These are phyloP conservation scores for Drosophila rubida DNA, from an alignment of 2,888 invertebrate genomes.

Conservation along the genomic window DNA sequence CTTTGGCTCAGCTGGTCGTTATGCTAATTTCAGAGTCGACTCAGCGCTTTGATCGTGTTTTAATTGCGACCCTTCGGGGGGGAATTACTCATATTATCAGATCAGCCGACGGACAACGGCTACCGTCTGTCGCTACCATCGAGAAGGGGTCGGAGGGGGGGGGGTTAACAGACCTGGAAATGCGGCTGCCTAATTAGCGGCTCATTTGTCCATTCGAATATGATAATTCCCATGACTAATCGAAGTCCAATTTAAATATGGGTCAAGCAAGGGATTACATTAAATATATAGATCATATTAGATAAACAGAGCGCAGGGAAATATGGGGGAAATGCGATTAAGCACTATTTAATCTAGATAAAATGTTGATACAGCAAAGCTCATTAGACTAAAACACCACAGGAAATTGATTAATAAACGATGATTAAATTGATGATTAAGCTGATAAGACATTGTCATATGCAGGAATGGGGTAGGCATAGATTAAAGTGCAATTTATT, in stretches of 20 bases:
- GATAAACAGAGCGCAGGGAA: slow-evolving; percentile 2
- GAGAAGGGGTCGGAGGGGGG: no score
- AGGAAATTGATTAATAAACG: slow-evolving; percentile 43
- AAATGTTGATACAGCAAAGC: slow-evolving; percentile 14
- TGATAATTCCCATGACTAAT: slow-evolving; percentile 72
- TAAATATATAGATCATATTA: slow-evolving; percentile 3
- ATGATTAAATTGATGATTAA: slow-evolving; percentile 28
- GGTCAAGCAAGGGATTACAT: slow-evolving; percentile 28
- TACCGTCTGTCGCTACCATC: slow-evolving; percentile 38
- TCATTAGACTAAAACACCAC: slow-evolving; percentile 25
- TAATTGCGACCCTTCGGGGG: slow-evolving; percentile 63
- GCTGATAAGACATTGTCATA: slow-evolving; percentile 28
- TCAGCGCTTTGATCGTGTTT: slow-evolving; percentile 58
- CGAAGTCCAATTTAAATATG: slow-evolving; percentile 42
- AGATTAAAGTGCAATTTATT: slow-evolving; percentile 25
- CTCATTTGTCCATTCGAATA: slow-evolving; percentile 73
- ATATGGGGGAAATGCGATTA: slow-evolving; percentile 19
- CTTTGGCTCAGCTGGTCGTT: slow-evolving; percentile 3
- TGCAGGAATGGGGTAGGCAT: slow-evolving; percentile 17
- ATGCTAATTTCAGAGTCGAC: slow-evolving; percentile 6
- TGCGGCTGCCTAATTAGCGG: slow-evolving; percentile 61
- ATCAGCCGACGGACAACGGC: slow-evolving; percentile 45
- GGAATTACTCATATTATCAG: slow-evolving; percentile 32
- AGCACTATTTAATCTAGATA: slow-evolving; percentile 44
- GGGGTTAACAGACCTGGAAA: slow-evolving; percentile 8